Evolutionary conservation across 1,140 invertebrate genomes (phyloP).

Genomic region (Nautilus pompilius): DNA sequence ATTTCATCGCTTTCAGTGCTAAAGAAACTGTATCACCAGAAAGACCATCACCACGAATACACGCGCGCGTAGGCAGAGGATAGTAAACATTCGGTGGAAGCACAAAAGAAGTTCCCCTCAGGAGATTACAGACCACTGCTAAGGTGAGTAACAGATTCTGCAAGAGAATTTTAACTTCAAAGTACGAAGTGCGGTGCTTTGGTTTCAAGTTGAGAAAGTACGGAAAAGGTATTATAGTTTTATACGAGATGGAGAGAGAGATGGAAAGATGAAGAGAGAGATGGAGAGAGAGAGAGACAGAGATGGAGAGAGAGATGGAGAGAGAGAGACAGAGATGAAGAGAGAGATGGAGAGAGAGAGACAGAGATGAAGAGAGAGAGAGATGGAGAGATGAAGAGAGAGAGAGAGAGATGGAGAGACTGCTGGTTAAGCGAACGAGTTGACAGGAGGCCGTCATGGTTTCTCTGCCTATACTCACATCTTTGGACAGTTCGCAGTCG

Average conservation of each 20-base stretch:
- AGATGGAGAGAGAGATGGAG: constrained; percentile 10
- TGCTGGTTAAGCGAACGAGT: neutral
- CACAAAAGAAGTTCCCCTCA: neutral
- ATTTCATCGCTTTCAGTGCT: too few relatives aligned
- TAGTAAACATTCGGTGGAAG: neutral
- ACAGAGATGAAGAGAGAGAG: neutral
- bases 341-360: neutral
- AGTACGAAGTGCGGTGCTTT: neutral
- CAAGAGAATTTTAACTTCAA: neutral
- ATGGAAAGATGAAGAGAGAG: constrained; percentile 12
- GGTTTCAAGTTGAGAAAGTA: neutral
- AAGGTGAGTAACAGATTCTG: neutral
- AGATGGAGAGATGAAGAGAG: neutral
- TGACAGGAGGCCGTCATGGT: neutral
- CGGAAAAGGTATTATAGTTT: neutral
- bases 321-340: neutral
- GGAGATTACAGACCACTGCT: neutral
- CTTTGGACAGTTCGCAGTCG: neutral
- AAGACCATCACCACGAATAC: neutral
- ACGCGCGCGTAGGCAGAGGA: neutral
- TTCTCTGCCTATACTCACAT: neutral
- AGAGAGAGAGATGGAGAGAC: neutral
- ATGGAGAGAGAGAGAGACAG: constrained; percentile 17
- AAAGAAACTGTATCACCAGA: too few relatives aligned
- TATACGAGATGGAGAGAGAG: constrained; percentile 3